A percentile compares a stretch with the other conserved stretches of the same genome.
Evolutionary conservation across 30 jellyfish, hydroid and myxozoan genomes (phyloP).

Genomic region (Turritopsis rubra): DNA sequence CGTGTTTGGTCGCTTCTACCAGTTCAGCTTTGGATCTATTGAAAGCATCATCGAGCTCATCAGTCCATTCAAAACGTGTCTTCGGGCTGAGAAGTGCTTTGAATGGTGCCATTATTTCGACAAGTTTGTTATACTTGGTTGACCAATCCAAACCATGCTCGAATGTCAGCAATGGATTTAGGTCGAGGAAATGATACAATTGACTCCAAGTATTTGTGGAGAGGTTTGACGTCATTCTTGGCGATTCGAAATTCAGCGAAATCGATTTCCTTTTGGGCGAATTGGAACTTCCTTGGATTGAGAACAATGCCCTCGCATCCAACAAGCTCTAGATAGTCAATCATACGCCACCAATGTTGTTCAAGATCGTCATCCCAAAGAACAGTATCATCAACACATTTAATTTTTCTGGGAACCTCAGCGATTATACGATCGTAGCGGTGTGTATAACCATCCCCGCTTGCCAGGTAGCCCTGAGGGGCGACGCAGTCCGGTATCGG

Average conservation of each 20-base stretch:
- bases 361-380: slow-evolving; percentile 21
- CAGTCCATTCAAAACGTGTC: slow-evolving; percentile 29
- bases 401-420: slow-evolving; percentile 16
- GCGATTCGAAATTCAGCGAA: slow-evolving; percentile 19
- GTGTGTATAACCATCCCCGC: slow-evolving; percentile 55
- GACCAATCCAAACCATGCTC: slow-evolving; percentile 17
- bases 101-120: slow-evolving; percentile 34
- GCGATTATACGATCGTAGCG: slow-evolving; percentile 33
- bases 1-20: slow-evolving; percentile 16
- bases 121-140: slow-evolving; percentile 13
- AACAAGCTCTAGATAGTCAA: slow-evolving; percentile 11
- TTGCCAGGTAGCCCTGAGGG: slow-evolving; percentile 24
- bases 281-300: slow-evolving; percentile 13
- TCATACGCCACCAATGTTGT: slow-evolving; percentile 22
- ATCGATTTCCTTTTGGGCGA: slow-evolving; percentile 21
- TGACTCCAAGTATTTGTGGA: slow-evolving; percentile 17
- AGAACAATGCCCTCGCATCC: slow-evolving; percentile 22
- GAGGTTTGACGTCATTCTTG: slow-evolving; percentile 17
- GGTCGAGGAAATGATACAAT: slow-evolving; percentile 4
- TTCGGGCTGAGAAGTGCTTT: slow-evolving; percentile 29
- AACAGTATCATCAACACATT: slow-evolving; percentile 24
- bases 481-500: slow-evolving; percentile 25
- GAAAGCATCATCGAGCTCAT: slow-evolving; percentile 16
- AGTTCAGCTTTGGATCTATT: slow-evolving; percentile 17
- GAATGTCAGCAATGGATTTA: slow-evolving; percentile 17